Evolutionary conservation across 1,140 invertebrate genomes (phyloP), one percentile per base, ranked within the genome.

Genomic region (Ostrea edulis): DNA sequence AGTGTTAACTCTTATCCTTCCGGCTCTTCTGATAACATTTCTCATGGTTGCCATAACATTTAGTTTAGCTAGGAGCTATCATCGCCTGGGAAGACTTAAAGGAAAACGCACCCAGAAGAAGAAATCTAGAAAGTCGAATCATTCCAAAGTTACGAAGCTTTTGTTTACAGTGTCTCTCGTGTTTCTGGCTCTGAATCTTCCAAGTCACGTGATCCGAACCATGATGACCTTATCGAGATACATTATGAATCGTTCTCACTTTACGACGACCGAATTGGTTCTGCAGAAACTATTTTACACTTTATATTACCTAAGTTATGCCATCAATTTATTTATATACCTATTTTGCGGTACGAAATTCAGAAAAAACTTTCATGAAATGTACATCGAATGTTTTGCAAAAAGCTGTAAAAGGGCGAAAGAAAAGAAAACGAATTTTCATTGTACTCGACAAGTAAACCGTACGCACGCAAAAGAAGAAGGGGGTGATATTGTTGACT

Each of bases 301-400:
- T 20, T 95, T 97, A 20, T 98, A 97, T 94, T 96, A 97, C 91
- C 97, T 97, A 12, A 97, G 97, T 94, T 98, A 97, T 92, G 97
- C 97, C 82, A 97, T 98, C 68, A 98, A 98, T 95, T 97, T 98
- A 93, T 95, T 97, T 20, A 95, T 98, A 20, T 98, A 98, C 94
- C 97, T 92, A 17, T 14, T 89, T 0, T 93, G 91, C 53, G 93
- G 93, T 12, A 86, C 88, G 44, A 91, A 91, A 54, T 93, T 93
- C 62, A 86, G 92, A 11, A 86, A 88, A 12, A 86, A 91, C 1
- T 93, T 92, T 65, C 85, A 86, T 17, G n/a, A 68, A 44, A 87
- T 87, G 52, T 87, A 82, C 51, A 83, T 83, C 44, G 82, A 77
- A 77, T 77, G 68, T 35, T 77, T 77, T 29, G 68, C 68, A 12